phyloP scores from a whole-genome alignment of 64 coral and sea anemone genomes.

The Cladopsammia gracilis region DNA sequence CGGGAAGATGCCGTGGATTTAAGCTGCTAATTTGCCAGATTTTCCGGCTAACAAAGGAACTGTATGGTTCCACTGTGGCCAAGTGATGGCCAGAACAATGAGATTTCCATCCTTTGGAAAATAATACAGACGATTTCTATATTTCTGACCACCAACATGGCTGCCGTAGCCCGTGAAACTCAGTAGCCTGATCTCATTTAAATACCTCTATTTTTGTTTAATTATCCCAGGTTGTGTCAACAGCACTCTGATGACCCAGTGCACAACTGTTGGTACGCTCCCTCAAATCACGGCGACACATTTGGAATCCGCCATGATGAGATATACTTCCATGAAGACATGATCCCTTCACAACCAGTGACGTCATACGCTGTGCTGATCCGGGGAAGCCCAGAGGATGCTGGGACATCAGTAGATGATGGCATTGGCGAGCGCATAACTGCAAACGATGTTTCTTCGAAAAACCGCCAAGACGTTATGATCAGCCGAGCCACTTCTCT shows the following conservation, averaged over 20 bases:
- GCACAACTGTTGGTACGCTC: constrained; percentile 84
- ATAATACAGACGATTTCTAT: too few species aligned
- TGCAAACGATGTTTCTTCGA: neutral
- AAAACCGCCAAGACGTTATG: constrained; percentile 1
- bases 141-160: too few species aligned
- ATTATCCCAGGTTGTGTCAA: constrained; percentile 40
- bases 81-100: too few species aligned
- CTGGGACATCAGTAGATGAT: constrained; percentile 54
- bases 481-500: constrained; percentile 67
- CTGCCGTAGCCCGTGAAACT: neutral
- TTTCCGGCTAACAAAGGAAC: too few species aligned
- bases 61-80: too few species aligned
- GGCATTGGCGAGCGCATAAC: constrained; percentile 45
- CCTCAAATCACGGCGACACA: constrained; percentile 64
- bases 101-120: too few species aligned
- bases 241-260: constrained; percentile 50
- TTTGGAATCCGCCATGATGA: constrained; percentile 91
- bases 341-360: constrained; percentile 70
- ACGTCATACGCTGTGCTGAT: constrained; percentile 84
- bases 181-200: neutral
- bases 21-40: too few species aligned
- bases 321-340: constrained; percentile 72
- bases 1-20: too few species aligned
- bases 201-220: neutral
- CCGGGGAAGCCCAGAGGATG: constrained; percentile 42